These are phyloP conservation scores for Sarcophaga variegata DNA, from an alignment of 2,888 invertebrate species.

Conservation along the genomic window DNA sequence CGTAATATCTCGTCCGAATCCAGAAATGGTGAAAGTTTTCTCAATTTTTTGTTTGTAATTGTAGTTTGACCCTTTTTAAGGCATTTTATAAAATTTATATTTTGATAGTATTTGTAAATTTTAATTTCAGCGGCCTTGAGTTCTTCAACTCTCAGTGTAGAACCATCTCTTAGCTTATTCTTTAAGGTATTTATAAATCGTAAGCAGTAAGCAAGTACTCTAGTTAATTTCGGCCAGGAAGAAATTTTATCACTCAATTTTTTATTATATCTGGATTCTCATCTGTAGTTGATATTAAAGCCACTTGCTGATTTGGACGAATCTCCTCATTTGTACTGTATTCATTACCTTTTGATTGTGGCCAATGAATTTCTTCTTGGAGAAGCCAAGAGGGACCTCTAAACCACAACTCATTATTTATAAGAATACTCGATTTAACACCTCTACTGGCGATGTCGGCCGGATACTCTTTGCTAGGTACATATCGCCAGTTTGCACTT, in stretches of 20 bases:
- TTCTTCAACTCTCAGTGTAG: not conserved
- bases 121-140: slow-evolving; percentile 5
- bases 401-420: slow-evolving; percentile 23
- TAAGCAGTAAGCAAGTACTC: slow-evolving; percentile 15
- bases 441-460: slow-evolving; percentile 21
- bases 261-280: not conserved
- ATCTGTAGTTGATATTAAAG: not conserved
- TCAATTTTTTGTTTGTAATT: slow-evolving; percentile 15
- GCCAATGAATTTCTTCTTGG: not conserved
- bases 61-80: not conserved
- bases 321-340: not conserved
- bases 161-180: not conserved
- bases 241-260: slow-evolving; percentile 2
- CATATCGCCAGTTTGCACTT: slow-evolving; percentile 10
- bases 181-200: not conserved
- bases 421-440: not conserved
- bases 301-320: not conserved
- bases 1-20: not conserved
- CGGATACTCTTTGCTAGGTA: not conserved
- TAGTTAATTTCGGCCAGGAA: slow-evolving; percentile 1
- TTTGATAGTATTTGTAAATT: not conserved
- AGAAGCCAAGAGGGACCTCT: slow-evolving; percentile 8
- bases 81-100: not conserved
- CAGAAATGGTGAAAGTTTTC: not conserved
- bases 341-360: not conserved